Percentiles rank a stretch among this genome's conserved stretches.
Evolutionary conservation across 2,888 invertebrate genomes (phyloP).

Genomic region (Aelia acuminata): DNA sequence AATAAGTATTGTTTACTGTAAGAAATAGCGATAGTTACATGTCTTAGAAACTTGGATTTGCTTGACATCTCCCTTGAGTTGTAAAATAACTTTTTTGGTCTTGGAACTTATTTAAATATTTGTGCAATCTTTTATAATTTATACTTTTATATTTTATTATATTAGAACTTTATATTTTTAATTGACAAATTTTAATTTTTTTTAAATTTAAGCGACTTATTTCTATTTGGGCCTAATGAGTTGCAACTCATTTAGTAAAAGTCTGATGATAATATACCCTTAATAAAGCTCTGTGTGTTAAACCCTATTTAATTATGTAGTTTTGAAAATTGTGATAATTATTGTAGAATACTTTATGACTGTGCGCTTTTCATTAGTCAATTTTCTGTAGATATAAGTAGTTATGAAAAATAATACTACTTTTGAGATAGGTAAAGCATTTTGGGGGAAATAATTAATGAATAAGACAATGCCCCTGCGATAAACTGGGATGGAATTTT

Average conservation of each 20-base stretch:
- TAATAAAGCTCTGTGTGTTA: conserved; percentile 50
- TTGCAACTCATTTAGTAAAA: conserved; percentile 51
- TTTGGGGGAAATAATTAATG: conserved; percentile 45
- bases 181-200: background rate
- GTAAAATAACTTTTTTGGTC: conserved; percentile 37
- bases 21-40: conserved; percentile 27
- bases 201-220: conserved; percentile 2
- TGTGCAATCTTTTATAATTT: conserved; percentile 28
- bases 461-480: conserved; percentile 28
- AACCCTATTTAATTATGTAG: conserved; percentile 43
- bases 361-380: conserved; percentile 59
- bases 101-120: conserved; percentile 27
- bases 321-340: conserved; percentile 55
- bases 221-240: conserved; percentile 50
- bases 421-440: conserved; percentile 39
- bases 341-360: conserved; percentile 54
- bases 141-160: conserved; percentile 49
- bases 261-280: conserved; percentile 44
- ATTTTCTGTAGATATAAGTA: conserved; percentile 56
- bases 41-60: background rate
- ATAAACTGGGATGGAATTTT: conserved; percentile 23
- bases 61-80: conserved; percentile 11
- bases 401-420: conserved; percentile 29
- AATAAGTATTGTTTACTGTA: conserved; percentile 31
- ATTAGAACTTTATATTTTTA: conserved; percentile 29